These are phyloP conservation scores for Leptothorax acervorum DNA, from an alignment of 2,888 invertebrate genomes.

Conservation along the genomic window DNA sequence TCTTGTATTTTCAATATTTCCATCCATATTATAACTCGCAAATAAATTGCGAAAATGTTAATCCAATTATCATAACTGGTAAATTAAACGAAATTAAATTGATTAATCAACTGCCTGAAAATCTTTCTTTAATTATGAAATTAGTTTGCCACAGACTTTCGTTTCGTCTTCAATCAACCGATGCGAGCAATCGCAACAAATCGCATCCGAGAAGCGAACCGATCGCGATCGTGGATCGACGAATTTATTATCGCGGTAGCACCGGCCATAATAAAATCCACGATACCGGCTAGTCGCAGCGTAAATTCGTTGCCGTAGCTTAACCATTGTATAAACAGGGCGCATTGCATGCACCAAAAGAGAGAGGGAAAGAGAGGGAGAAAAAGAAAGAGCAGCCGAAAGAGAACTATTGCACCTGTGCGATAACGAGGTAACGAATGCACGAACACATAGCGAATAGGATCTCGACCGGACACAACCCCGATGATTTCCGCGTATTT, in stretches of 20 bases:
- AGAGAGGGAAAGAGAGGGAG: slow-evolving; percentile 25
- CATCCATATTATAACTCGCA: neutral
- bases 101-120: neutral
- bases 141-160: neutral
- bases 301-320: slow-evolving; percentile 59
- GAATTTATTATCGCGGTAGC: slow-evolving; percentile 47
- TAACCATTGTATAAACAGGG: slow-evolving; percentile 60
- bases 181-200: neutral
- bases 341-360: neutral
- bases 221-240: neutral
- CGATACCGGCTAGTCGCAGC: slow-evolving; percentile 49
- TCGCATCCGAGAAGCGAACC: slow-evolving; percentile 10
- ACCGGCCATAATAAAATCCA: slow-evolving; percentile 52
- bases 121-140: slow-evolving; percentile 1
- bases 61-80: neutral
- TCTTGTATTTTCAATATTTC: neutral
- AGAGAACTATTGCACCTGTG: slow-evolving; percentile 16
- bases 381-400: slow-evolving; percentile 6
- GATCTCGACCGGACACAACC: slow-evolving; percentile 9
- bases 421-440: slow-evolving; percentile 21
- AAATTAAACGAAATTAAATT: neutral
- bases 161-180: neutral
- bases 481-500: slow-evolving; percentile 17
- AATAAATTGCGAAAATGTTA: neutral
- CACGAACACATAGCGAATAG: slow-evolving; percentile 9